phyloP scores from a whole-genome alignment of 2,888 invertebrate genomes.

The Noctua fimbriata region DNA sequence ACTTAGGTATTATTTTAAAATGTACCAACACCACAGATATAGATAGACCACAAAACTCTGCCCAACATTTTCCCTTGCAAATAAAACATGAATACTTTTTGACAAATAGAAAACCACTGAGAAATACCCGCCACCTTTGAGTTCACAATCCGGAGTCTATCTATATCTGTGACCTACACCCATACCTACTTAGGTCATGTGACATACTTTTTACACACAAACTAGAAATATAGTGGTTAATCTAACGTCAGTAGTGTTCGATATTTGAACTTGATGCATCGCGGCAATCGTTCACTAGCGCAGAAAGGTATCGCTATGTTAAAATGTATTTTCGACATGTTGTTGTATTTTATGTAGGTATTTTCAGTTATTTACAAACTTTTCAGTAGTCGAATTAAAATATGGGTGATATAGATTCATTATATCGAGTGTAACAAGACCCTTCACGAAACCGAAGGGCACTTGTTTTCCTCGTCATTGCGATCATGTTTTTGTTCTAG shows the following conservation, averaged over 20 bases:
- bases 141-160: no score
- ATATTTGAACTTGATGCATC: slow-evolving; percentile 51
- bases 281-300: slow-evolving; percentile 35
- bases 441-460: no score
- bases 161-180: not conserved
- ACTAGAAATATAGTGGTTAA: slow-evolving; percentile 18
- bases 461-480: no score
- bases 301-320: not conserved
- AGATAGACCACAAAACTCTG: no score
- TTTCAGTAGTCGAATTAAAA: not conserved
- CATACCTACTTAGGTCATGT: not conserved
- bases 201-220: not conserved
- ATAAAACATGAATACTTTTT: no score
- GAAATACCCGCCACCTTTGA: no score
- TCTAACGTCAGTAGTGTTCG: slow-evolving; percentile 27
- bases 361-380: not conserved
- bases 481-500: no score
- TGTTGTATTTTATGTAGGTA: not conserved
- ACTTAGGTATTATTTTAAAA: not conserved
- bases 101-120: no score
- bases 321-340: not conserved
- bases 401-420: no score
- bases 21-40: no score
- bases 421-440: no score
- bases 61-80: no score